A percentile compares a stretch with the other conserved stretches of the same genome.
phyloP scores from a whole-genome alignment of 2,888 invertebrate species.

The Chloroclysta siterata region DNA sequence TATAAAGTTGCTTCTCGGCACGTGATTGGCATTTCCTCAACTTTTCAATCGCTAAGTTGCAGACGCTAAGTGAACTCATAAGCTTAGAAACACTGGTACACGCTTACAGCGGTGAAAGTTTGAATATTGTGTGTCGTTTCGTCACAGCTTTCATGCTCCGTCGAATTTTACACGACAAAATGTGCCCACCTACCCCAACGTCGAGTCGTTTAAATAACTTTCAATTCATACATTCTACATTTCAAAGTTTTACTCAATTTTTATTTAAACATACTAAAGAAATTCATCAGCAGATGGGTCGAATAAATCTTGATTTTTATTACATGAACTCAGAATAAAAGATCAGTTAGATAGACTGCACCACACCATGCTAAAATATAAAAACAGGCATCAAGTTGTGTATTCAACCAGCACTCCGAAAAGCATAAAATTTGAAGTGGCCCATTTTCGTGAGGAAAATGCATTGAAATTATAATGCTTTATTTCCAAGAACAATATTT shows the following conservation, averaged over 20 bases:
- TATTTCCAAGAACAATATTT: slow-evolving; percentile 3
- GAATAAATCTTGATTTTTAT: no score
- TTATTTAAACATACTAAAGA: neutral
- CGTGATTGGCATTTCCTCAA: slow-evolving; percentile 20
- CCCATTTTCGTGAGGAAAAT: neutral
- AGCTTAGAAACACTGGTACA: slow-evolving; percentile 37
- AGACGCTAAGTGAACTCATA: slow-evolving; percentile 36
- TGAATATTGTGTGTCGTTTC: slow-evolving; percentile 36
- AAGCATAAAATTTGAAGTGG: neutral
- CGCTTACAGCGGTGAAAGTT: slow-evolving; percentile 40
- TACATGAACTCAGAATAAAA: no score
- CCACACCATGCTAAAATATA: slow-evolving; percentile 6
- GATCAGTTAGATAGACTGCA: neutral
- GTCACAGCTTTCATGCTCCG: slow-evolving; percentile 38
- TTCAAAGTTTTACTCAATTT: neutral
- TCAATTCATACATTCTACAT: slow-evolving; percentile 5
- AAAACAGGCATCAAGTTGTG: slow-evolving; percentile 2
- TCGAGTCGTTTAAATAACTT: slow-evolving; percentile 13
- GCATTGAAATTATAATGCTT: neutral
- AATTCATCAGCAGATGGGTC: neutral
- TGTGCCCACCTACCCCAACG: slow-evolving; percentile 25
- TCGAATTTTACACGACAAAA: slow-evolving; percentile 34
- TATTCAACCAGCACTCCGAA: slow-evolving; percentile 5
- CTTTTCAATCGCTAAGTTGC: slow-evolving; percentile 34
- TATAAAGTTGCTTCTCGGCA: neutral